Evolutionary conservation across 2,888 invertebrate genomes (phyloP).

Genomic region (Mythimna pallens): DNA sequence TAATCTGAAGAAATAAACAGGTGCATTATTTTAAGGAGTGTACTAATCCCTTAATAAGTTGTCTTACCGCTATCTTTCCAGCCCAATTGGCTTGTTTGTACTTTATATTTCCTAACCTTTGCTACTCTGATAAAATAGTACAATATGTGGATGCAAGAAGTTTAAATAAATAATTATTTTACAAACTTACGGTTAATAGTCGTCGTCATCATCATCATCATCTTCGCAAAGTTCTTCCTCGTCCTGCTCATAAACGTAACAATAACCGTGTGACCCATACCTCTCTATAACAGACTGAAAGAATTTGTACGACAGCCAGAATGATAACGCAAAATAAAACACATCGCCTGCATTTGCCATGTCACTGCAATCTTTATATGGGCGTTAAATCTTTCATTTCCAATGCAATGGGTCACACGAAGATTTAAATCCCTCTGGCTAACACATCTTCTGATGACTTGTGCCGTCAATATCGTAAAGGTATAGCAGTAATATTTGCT

Average conservation of each 20-base stretch:
- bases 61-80: no score
- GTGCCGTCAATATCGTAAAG: neutral
- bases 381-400: neutral
- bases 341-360: neutral
- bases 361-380: neutral
- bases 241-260: neutral
- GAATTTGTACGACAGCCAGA: constrained; percentile 29
- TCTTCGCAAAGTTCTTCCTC: neutral
- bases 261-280: constrained; percentile 12
- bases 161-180: neutral
- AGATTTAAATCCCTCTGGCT: neutral
- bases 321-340: constrained; percentile 7
- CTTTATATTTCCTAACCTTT: no score
- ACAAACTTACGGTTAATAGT: constrained; percentile 9
- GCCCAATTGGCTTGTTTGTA: no score
- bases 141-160: neutral
- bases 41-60: no score
- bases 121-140: no score
- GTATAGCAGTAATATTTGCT: neutral
- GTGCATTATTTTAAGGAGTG: no score
- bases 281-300: neutral
- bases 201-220: neutral
- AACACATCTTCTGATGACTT: neutral
- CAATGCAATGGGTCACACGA: neutral
- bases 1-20: no score